A percentile compares a stretch with the other conserved stretches of the same genome.
Evolutionary conservation across 2,113 vertebrate genomes (phyloP).

Genomic region (Mugil cephalus): DNA sequence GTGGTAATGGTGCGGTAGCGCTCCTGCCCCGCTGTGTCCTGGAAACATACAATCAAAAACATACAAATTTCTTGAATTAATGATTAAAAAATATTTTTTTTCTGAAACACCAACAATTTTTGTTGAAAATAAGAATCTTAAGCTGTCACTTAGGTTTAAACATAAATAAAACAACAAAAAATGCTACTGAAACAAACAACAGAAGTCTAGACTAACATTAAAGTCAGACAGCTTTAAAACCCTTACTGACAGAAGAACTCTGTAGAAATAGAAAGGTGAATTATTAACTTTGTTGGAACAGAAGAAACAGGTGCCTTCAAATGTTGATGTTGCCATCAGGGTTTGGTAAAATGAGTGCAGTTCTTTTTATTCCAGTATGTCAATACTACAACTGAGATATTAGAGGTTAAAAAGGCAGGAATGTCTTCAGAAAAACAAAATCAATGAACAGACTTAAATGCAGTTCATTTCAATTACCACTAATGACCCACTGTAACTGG

Average conservation of each 20-base stretch:
- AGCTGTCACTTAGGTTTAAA: too few relatives aligned
- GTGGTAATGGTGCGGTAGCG: slow-evolving; percentile 90
- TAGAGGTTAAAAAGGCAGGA: too few relatives aligned
- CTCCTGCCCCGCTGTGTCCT: slow-evolving; percentile 91
- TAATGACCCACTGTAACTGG: too few relatives aligned
- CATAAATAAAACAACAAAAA: not conserved
- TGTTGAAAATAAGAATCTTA: too few relatives aligned
- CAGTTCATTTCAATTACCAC: too few relatives aligned
- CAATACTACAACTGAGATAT: too few relatives aligned
- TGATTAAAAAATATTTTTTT: not conserved
- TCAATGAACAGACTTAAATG: too few relatives aligned
- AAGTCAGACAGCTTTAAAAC: not conserved
- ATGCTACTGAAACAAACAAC: not conserved
- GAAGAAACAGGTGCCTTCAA: slow-evolving; percentile 18
- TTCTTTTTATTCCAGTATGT: too few relatives aligned
- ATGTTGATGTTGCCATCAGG: slow-evolving; percentile 43
- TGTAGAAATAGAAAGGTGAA: slow-evolving; percentile 12
- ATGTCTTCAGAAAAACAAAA: too few relatives aligned
- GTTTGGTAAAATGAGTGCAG: too few relatives aligned
- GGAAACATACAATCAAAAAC: slow-evolving; percentile 30
- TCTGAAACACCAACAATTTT: not conserved
- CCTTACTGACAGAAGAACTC: not conserved
- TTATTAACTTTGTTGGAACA: slow-evolving; percentile 41
- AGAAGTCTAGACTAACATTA: too few relatives aligned
- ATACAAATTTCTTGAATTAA: too few relatives aligned